Evolutionary conservation across 35 echinoderm and acorn worm species (phyloP), one percentile per base, ranked within the genome.

Genomic region (Ptychodera flava): DNA sequence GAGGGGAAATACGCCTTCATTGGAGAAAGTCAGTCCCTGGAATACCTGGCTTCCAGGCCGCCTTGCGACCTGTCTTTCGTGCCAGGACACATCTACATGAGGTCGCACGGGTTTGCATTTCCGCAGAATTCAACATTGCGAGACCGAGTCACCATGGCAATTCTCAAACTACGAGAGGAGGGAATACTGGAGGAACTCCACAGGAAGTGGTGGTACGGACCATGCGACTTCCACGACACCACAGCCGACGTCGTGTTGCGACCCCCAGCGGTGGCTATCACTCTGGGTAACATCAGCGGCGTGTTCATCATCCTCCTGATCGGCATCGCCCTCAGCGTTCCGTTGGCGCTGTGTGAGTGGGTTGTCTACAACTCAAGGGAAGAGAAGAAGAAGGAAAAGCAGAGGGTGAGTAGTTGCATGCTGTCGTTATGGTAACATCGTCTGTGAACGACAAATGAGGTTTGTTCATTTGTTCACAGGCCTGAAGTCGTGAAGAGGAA

Each of bases 1-100:
- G 94, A 99, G 38, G 96, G 96, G 16, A 36, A 76, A 30, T 99
- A 91, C 80, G 92, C 96, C 1, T 99, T 99, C 83, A 90, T 99
- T 29, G 96, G 93, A 79, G 96, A 99, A 86, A 90, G 92, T 35
- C 90, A 82, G 28, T 90, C 92, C 38, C 77, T 99, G 31, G 33
- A 83, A 16, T 94, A 79, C 84, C 37, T 82, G 28, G 92, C 92
- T 30, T 92, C 90, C 93, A 90, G 92, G 83, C 81, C 80, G 78
- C 92, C 92, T 16, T 99, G 96, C 85, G 85, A 99, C 75, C 82
- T 99, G 16, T 64, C 6, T 22, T 12, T 64, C 6, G 22, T 22
- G 22, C 22, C 45, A 12, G 45, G 22, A 64, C 6, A 6, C 22
- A 22, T 64, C 6, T 6, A 12, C 6, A 6, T 64, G 6, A 64